These are phyloP conservation scores for Bombyx mandarina DNA, from an alignment of 1,140 invertebrate genomes.

Conservation along the genomic window DNA sequence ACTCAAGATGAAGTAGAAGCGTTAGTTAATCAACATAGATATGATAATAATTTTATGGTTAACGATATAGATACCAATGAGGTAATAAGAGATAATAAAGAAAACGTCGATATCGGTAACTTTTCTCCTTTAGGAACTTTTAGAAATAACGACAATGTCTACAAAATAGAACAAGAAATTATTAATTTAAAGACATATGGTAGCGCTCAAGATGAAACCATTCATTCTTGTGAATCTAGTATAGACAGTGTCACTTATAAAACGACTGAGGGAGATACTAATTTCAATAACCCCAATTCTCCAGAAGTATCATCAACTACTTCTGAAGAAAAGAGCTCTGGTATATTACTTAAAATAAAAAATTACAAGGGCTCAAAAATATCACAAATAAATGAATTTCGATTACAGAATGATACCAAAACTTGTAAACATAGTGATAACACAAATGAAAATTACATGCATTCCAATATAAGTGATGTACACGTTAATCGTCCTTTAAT, in stretches of 20 bases:
- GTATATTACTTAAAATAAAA: slow-evolving; percentile 55
- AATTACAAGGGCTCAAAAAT: slow-evolving; percentile 46
- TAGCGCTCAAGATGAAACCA: slow-evolving; percentile 18
- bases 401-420: slow-evolving; percentile 18
- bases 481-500: slow-evolving; percentile 38
- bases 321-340: slow-evolving; percentile 48
- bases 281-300: slow-evolving; percentile 37
- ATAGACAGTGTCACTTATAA: slow-evolving; percentile 27
- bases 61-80: slow-evolving; percentile 1
- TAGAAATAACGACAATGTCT: slow-evolving; percentile 3
- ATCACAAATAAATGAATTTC: slow-evolving; percentile 42
- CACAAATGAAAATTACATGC: slow-evolving; percentile 23
- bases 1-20: slow-evolving; percentile 14
- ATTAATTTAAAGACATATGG: slow-evolving; percentile 4
- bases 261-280: slow-evolving; percentile 20
- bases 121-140: slow-evolving; percentile 1
- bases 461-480: slow-evolving; percentile 18
- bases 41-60: slow-evolving; percentile 1
- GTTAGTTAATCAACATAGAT: too few species aligned
- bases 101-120: slow-evolving; percentile 6
- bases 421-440: slow-evolving; percentile 45
- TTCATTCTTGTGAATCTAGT: slow-evolving; percentile 34
- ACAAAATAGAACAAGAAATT: slow-evolving; percentile 2
- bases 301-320: slow-evolving; percentile 68
- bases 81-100: slow-evolving; percentile 10